Percentiles rank a stretch among this genome's conserved stretches.
Conservation (phyloP, 1,140 invertebrate species). For the Paraescarpia echinospica region DNA sequence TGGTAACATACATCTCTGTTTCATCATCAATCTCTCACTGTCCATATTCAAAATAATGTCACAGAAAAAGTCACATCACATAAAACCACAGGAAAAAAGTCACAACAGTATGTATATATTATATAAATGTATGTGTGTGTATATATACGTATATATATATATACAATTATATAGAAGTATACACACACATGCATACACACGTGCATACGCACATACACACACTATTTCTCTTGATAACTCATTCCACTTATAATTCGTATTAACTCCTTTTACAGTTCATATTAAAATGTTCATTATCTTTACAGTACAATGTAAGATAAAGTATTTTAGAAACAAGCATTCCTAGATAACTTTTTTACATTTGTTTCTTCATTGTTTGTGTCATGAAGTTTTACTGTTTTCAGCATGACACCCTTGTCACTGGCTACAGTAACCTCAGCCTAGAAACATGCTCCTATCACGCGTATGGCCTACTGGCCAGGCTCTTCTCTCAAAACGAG, state of each 20-base stretch:
- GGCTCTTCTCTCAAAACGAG: background rate
- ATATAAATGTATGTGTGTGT: background rate
- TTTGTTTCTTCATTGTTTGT: background rate
- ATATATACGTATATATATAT: background rate
- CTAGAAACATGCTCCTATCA: background rate
- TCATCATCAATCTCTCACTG: too few relatives aligned
- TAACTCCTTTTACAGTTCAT: too few relatives aligned
- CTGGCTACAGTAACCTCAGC: background rate
- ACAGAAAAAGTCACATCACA: too few relatives aligned
- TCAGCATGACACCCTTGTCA: background rate
- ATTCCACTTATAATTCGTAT: too few relatives aligned
- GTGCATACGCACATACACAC: too few relatives aligned
- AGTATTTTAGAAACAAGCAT: background rate
- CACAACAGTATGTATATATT: too few relatives aligned
- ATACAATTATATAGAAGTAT: background rate
- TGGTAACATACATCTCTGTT: too few relatives aligned
- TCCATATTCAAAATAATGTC: too few relatives aligned
- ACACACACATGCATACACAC: background rate
- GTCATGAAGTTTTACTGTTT: background rate
- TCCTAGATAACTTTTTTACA: background rate
- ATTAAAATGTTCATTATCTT: too few relatives aligned
- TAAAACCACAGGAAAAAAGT: too few relatives aligned
- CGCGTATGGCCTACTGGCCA: background rate
- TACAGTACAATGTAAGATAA: background rate
- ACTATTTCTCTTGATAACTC: too few relatives aligned